A percentile compares a stretch with the other conserved stretches of the same genome.
These are phyloP conservation scores for Hydrophis major DNA, from an alignment of 2,797 vertebrate genomes.

Conservation along the genomic window DNA sequence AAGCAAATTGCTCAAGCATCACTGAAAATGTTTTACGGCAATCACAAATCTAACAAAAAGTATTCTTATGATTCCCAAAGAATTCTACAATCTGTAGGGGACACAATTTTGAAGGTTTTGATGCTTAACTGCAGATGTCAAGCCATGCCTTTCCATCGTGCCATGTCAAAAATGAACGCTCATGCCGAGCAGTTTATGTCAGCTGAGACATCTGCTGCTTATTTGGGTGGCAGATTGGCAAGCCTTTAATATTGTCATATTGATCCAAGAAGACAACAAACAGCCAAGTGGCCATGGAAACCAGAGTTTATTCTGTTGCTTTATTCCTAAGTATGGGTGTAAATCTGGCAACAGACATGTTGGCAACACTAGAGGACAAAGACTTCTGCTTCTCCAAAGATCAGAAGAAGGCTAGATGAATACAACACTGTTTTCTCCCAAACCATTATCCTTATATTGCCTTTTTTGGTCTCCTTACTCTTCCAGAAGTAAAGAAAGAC, in stretches of 20 bases:
- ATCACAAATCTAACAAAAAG: not conserved
- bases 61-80: not conserved
- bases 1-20: not conserved
- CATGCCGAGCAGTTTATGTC: conserved; percentile 40
- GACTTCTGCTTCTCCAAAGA: conserved; percentile 35
- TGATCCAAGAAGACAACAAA: conserved; percentile 60
- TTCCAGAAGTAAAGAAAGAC: not conserved
- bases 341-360: conserved; percentile 48
- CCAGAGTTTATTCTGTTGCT: conserved; percentile 66
- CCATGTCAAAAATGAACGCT: not conserved
- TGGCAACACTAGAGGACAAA: conserved; percentile 31
- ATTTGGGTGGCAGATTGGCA: conserved; percentile 60
- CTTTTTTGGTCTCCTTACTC: not conserved
- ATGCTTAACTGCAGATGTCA: conserved; percentile 19
- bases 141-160: not conserved
- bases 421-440: conserved; percentile 4
- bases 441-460: conserved; percentile 23
- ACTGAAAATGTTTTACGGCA: not conserved
- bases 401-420: conserved; percentile 25
- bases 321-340: conserved; percentile 58
- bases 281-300: conserved; percentile 66
- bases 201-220: conserved; percentile 65
- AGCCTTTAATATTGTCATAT: conserved; percentile 57
- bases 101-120: not conserved
- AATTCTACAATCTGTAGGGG: not conserved